phyloP scores from a whole-genome alignment of 37 sponge, comb jelly and placozoan species.

The Eunapius fragilis region DNA sequence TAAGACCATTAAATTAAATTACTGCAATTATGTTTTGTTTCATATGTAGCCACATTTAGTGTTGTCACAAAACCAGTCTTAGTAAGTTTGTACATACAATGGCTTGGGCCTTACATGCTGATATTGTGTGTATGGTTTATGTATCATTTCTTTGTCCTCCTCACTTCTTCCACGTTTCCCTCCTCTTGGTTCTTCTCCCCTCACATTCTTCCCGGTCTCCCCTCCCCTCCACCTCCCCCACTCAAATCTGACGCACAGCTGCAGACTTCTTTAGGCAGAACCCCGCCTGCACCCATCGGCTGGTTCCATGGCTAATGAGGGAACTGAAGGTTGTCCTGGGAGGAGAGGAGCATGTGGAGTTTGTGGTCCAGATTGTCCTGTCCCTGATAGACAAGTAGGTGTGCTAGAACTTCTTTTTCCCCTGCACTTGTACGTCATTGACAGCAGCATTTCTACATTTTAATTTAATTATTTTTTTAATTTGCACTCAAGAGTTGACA shows the following conservation, averaged over 20 bases:
- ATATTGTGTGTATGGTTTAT: background rate
- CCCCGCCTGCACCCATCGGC: conserved; percentile 76
- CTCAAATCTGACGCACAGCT: conserved; percentile 40
- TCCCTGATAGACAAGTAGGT: conserved; percentile 80
- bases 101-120: too few species aligned
- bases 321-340: conserved; percentile 69
- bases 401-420: background rate
- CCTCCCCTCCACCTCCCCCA: background rate
- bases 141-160: background rate
- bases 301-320: conserved; percentile 72
- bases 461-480: too few species aligned
- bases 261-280: conserved; percentile 65
- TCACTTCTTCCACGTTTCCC: background rate
- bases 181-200: background rate
- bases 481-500: too few species aligned
- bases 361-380: conserved; percentile 66
- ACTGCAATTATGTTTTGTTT: too few species aligned
- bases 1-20: too few species aligned
- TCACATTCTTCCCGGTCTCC: background rate
- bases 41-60: too few species aligned
- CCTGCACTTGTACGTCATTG: too few species aligned
- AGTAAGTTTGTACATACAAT: too few species aligned
- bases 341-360: conserved; percentile 61
- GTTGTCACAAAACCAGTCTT: too few species aligned
- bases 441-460: too few species aligned